These are phyloP conservation scores for Phenganax stokvisi DNA, from an alignment of 92 coral and sea anemone species.

Conservation along the genomic window DNA sequence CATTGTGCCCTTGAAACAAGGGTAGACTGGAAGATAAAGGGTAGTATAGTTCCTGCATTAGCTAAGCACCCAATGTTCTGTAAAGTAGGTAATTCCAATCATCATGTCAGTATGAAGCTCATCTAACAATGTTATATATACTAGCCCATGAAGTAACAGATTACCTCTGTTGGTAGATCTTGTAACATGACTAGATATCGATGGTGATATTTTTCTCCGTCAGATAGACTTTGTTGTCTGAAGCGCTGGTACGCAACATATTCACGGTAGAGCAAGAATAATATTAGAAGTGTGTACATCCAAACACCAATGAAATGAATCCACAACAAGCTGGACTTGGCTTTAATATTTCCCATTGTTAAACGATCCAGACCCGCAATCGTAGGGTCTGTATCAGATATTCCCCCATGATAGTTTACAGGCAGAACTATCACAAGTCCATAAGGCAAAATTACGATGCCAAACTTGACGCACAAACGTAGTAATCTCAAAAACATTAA, in stretches of 20 bases:
- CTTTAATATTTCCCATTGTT: conserved; percentile 62
- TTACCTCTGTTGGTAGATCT: conserved; percentile 82
- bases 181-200: conserved; percentile 78
- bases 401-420: conserved; percentile 66
- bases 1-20: no score
- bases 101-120: no score
- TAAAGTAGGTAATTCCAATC: no score
- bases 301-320: conserved; percentile 86
- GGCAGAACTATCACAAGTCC: conserved; percentile 78
- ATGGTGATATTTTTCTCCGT: conserved; percentile 55
- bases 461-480: conserved; percentile 62
- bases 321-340: conserved; percentile 59
- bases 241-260: conserved; percentile 67
- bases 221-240: conserved; percentile 70
- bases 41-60: no score
- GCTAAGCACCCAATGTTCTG: no score
- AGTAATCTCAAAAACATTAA: conserved; percentile 73
- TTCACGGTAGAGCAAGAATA: conserved; percentile 70
- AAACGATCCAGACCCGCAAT: conserved; percentile 59
- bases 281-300: conserved; percentile 68
- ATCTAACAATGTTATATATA: no score
- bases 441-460: conserved; percentile 74
- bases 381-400: conserved; percentile 25
- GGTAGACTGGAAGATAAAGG: no score
- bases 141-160: neutral